Evolutionary conservation across 1,140 invertebrate genomes (phyloP).

Genomic region (Homalodisca vitripennis): DNA sequence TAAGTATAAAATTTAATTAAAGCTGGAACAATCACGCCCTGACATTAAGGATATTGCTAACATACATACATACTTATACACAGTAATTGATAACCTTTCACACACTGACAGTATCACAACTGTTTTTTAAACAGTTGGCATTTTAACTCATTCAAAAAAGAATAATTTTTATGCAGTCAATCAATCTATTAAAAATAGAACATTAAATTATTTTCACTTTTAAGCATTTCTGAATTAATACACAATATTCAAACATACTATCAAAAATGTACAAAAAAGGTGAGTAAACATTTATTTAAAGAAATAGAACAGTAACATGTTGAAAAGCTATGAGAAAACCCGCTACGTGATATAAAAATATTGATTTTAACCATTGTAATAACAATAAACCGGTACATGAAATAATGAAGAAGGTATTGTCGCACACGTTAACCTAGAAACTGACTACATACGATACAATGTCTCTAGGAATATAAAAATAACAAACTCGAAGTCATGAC

Average conservation of each 20-base stretch:
- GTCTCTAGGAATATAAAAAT: constrained; percentile 24
- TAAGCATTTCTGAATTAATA: too few species aligned
- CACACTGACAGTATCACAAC: too few species aligned
- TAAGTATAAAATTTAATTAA: not conserved
- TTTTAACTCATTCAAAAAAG: too few species aligned
- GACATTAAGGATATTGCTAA: too few species aligned
- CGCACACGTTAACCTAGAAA: constrained; percentile 18
- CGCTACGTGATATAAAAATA: constrained; percentile 23
- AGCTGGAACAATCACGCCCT: too few species aligned
- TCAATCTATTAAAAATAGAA: not conserved
- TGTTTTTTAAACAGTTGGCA: too few species aligned
- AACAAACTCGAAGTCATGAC: constrained; percentile 18
- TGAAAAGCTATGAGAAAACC: constrained; percentile 9
- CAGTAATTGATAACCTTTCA: too few species aligned
- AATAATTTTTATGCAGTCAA: not conserved
- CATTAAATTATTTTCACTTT: constrained; percentile 1
- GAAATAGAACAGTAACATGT: not conserved
- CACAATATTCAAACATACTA: constrained; percentile 5
- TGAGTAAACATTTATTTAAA: constrained; percentile 8
- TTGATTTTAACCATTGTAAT: constrained; percentile 16
- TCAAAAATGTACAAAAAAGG: constrained; percentile 15
- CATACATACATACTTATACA: too few species aligned
- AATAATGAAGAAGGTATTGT: constrained; percentile 14
- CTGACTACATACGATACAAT: constrained; percentile 12
- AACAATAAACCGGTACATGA: constrained; percentile 6